These are phyloP conservation scores for Hoplodrina ambigua DNA, from an alignment of 2,888 invertebrate genomes.

Conservation along the genomic window DNA sequence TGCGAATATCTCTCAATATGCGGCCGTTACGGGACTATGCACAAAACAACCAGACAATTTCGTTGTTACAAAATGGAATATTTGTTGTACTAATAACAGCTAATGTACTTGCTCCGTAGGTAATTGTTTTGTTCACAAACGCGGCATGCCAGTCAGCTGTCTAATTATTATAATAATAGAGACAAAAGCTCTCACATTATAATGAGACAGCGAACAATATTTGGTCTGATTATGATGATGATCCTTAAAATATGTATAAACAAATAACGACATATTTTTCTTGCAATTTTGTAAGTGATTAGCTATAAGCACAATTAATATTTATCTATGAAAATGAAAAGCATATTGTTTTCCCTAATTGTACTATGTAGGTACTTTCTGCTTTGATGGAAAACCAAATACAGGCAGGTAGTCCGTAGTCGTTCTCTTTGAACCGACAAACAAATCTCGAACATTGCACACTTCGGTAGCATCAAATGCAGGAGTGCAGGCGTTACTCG, in stretches of 20 bases:
- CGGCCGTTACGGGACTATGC: not conserved
- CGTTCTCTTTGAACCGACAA: slow-evolving; percentile 70
- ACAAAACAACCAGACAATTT: not conserved
- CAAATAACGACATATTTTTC: not conserved
- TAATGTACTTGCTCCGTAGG: slow-evolving; percentile 18
- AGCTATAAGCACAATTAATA: no score
- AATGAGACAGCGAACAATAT: slow-evolving; percentile 35
- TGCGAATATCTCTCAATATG: slow-evolving; percentile 14
- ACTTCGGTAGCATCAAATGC: slow-evolving; percentile 51
- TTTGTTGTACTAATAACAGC: slow-evolving; percentile 7
- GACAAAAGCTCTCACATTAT: slow-evolving; percentile 38
- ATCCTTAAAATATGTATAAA: slow-evolving; percentile 7
- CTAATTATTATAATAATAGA: slow-evolving; percentile 44
- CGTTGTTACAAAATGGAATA: slow-evolving; percentile 14
- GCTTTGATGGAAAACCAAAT: no score
- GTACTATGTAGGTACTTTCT: no score
- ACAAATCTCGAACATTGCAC: slow-evolving; percentile 73
- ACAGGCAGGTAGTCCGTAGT: not conserved
- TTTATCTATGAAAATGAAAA: no score
- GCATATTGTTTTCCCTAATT: no score
- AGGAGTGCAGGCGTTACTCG: slow-evolving; percentile 13
- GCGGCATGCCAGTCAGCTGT: slow-evolving; percentile 30
- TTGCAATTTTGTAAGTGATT: no score
- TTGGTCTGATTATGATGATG: slow-evolving; percentile 8
- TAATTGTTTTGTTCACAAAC: slow-evolving; percentile 26